Evolutionary conservation across 2,888 invertebrate genomes (phyloP).

Genomic region (Ligdia adustata): DNA sequence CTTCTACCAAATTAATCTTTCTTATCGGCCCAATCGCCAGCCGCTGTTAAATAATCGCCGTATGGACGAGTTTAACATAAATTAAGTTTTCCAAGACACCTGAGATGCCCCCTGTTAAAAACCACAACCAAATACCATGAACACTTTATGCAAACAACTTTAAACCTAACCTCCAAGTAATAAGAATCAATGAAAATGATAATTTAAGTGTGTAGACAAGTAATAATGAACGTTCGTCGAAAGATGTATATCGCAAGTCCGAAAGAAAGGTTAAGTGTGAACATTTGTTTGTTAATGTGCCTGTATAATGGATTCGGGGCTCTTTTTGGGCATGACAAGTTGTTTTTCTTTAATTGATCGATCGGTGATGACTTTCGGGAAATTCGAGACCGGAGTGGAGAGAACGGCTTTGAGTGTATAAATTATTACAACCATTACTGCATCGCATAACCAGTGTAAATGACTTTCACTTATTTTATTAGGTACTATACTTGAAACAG

Average conservation of each 20-base stretch:
- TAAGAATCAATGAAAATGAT: slow-evolving; percentile 29
- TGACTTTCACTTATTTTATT: too few species aligned
- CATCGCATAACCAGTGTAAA: too few species aligned
- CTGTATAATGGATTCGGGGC: slow-evolving; percentile 75
- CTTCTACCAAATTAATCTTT: slow-evolving; percentile 75
- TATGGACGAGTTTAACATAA: slow-evolving; percentile 81
- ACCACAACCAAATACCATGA: slow-evolving; percentile 38
- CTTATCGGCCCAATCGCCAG: slow-evolving; percentile 73
- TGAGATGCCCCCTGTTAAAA: slow-evolving; percentile 74
- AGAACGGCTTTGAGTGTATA: slow-evolving; percentile 4
- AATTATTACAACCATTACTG: too few species aligned
- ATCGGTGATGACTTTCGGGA: slow-evolving; percentile 28
- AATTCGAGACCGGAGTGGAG: slow-evolving; percentile 11
- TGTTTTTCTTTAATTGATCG: slow-evolving; percentile 51
- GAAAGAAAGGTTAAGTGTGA: slow-evolving; percentile 83
- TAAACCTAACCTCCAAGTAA: slow-evolving; percentile 33
- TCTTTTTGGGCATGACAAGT: slow-evolving; percentile 74
- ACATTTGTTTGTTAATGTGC: slow-evolving; percentile 82
- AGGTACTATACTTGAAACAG: too few species aligned
- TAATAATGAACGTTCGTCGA: slow-evolving; percentile 76
- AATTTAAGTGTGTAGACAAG: slow-evolving; percentile 43
- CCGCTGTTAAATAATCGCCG: slow-evolving; percentile 77
- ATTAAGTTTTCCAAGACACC: slow-evolving; percentile 82
- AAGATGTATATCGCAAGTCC: slow-evolving; percentile 74
- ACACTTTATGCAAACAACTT: slow-evolving; percentile 29